Percentiles rank a stretch among this genome's conserved stretches.
Evolutionary conservation across 1,140 invertebrate species (phyloP).

Genomic region (Bradysia coprophila): DNA sequence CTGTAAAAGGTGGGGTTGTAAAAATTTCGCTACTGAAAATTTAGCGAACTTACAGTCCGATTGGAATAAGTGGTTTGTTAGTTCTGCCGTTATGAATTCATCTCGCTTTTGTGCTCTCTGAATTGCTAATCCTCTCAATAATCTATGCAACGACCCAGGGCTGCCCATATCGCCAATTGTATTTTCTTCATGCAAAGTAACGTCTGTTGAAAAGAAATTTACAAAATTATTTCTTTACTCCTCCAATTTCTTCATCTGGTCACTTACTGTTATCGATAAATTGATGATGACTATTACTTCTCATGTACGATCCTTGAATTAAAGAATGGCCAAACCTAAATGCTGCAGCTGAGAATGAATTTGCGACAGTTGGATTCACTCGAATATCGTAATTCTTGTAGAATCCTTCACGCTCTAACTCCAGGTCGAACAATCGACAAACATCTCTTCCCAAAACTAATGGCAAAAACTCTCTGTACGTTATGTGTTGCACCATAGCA

Average conservation of each 20-base stretch:
- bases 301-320: conserved; percentile 56
- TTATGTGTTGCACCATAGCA: conserved; percentile 71
- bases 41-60: conserved; percentile 26
- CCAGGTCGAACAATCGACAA: conserved; percentile 48
- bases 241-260: no score
- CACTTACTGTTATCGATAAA: conserved; percentile 47
- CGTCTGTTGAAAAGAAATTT: conserved; percentile 33
- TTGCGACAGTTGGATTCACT: conserved; percentile 72
- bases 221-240: conserved; percentile 8
- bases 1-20: no score
- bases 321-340: conserved; percentile 90
- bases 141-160: conserved; percentile 56
- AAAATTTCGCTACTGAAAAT: background rate
- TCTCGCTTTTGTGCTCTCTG: conserved; percentile 62
- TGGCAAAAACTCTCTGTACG: conserved; percentile 76
- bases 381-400: conserved; percentile 56
- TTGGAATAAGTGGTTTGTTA: conserved; percentile 79
- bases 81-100: conserved; percentile 60
- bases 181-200: conserved; percentile 55
- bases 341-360: conserved; percentile 88
- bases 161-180: conserved; percentile 38
- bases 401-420: conserved; percentile 38
- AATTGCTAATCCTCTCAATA: conserved; percentile 55
- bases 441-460: conserved; percentile 59
- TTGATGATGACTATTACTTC: conserved; percentile 41